These are phyloP conservation scores for Sinocyclocheilus anophthalmus DNA, from an alignment of 2,113 vertebrate species.

Conservation along the genomic window DNA sequence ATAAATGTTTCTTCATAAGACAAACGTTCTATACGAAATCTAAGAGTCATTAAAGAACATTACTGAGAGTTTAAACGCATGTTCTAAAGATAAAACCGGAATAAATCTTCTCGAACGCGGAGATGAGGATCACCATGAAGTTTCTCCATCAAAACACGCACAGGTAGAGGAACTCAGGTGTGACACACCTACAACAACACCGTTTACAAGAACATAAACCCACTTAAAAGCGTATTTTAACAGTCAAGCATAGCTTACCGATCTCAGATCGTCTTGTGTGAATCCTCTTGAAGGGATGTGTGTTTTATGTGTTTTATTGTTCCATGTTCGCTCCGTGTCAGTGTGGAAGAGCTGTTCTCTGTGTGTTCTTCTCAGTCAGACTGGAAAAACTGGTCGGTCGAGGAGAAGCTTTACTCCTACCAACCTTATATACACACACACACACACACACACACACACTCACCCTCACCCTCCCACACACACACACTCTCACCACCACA, in stretches of 20 bases:
- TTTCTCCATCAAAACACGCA: not conserved
- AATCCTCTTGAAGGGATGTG: not conserved
- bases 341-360: not conserved
- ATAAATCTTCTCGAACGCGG: not conserved
- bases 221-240: not conserved
- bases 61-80: not conserved
- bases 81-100: not conserved
- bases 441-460: no score
- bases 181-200: not conserved
- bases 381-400: conserved; percentile 36
- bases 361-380: not conserved
- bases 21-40: not conserved
- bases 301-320: not conserved
- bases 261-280: not conserved
- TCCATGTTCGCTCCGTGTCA: conserved; percentile 12
- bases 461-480: no score
- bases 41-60: not conserved
- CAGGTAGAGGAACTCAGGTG: conserved; percentile 30
- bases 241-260: not conserved
- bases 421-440: not conserved
- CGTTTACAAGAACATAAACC: not conserved
- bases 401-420: conserved; percentile 17
- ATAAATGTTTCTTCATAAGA: no score
- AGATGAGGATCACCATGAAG: not conserved
- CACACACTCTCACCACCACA: not conserved